Conservation (phyloP, 2,888 invertebrate species). For the Phalera bucephala region DNA sequence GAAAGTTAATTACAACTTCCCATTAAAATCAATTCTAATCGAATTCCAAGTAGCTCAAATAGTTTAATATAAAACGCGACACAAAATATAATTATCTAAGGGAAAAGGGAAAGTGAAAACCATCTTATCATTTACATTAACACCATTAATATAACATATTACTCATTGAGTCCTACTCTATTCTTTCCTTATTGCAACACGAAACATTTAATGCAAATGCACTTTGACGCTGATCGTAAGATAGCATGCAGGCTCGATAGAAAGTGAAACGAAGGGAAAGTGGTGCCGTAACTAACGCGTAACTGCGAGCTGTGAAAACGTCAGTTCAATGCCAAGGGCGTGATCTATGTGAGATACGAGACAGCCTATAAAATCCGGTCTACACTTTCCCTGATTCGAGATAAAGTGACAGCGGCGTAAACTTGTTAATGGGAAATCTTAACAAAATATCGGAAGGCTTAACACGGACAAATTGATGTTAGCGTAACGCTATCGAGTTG, state of each 20-base stretch:
- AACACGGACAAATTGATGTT: too few species aligned
- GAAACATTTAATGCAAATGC: slow-evolving; percentile 2
- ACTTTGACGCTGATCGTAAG: slow-evolving; percentile 1
- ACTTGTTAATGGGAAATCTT: background rate
- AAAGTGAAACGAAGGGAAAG: slow-evolving; percentile 44
- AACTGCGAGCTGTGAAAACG: slow-evolving; percentile 16
- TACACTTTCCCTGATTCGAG: slow-evolving; percentile 18
- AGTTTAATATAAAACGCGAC: too few species aligned
- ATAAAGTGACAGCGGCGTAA: background rate
- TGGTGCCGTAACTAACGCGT: slow-evolving; percentile 27
- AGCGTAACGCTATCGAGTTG: too few species aligned
- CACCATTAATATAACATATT: too few species aligned
- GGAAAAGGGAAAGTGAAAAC: too few species aligned
- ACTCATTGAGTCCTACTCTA: too few species aligned
- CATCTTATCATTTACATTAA: too few species aligned
- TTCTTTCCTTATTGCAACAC: slow-evolving; percentile 3
- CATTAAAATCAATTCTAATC: too few species aligned
- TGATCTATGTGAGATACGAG: slow-evolving; percentile 9
- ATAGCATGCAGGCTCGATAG: slow-evolving; percentile 15
- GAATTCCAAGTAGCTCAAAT: too few species aligned
- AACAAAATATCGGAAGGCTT: too few species aligned
- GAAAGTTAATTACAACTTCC: too few species aligned
- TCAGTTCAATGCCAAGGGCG: slow-evolving; percentile 36
- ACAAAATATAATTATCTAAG: too few species aligned
- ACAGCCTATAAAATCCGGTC: slow-evolving; percentile 8